These are phyloP conservation scores for Anseranas semipalmata DNA, from an alignment of 2,113 vertebrate species.

Conservation along the genomic window DNA sequence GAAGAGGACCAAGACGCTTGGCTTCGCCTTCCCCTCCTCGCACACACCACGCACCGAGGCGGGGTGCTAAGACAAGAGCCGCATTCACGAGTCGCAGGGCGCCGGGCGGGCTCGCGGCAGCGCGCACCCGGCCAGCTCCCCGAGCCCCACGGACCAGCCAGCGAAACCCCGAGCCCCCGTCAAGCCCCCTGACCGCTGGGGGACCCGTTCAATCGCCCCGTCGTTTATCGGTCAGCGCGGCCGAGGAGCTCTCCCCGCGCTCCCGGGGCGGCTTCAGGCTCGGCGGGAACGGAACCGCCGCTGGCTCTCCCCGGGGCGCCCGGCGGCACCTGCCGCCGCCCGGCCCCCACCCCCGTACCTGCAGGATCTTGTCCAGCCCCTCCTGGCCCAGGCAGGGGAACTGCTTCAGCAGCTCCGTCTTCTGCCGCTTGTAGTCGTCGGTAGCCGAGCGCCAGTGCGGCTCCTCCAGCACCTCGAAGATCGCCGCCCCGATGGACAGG, in stretches of 20 bases:
- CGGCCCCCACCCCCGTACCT: slow-evolving; percentile 75
- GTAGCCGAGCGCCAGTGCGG: slow-evolving; percentile 90
- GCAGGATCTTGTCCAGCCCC: slow-evolving; percentile 89
- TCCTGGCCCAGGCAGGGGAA: slow-evolving; percentile 86
- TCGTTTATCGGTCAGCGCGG: not conserved
- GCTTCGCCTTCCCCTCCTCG: not conserved
- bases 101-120: not conserved
- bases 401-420: slow-evolving; percentile 83
- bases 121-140: not conserved
- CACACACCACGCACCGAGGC: not conserved
- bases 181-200: fast-evolving
- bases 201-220: not conserved
- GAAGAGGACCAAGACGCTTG: not conserved
- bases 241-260: not conserved
- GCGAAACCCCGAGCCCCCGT: not conserved
- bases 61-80: not conserved
- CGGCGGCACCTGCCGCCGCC: not conserved
- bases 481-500: slow-evolving; percentile 97
- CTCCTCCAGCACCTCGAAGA: slow-evolving; percentile 96
- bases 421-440: slow-evolving; percentile 79
- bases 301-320: not conserved
- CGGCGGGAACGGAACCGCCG: not conserved
- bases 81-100: not conserved
- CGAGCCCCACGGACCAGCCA: not conserved
- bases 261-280: not conserved